phyloP scores from a whole-genome alignment of 2,797 vertebrate genomes.

The Enteromius fasciolatus region DNA sequence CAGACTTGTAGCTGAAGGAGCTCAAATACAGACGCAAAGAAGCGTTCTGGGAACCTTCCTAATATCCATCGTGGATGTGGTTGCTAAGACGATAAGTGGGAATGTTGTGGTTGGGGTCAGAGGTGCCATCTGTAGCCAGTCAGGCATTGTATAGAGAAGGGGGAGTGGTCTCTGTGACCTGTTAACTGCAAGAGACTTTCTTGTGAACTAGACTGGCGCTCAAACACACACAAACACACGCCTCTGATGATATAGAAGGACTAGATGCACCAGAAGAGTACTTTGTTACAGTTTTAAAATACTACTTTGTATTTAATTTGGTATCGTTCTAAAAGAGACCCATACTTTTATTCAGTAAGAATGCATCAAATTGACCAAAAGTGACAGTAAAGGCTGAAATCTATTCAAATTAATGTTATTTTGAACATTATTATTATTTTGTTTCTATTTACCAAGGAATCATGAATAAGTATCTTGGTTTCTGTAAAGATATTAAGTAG shows the following conservation, averaged over 20 bases:
- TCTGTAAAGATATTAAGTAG: background rate
- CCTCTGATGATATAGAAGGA: background rate
- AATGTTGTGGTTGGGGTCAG: slow-evolving; percentile 62
- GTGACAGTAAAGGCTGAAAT: background rate
- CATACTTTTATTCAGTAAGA: background rate
- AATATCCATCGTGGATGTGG: slow-evolving; percentile 46
- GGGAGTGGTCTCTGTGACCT: slow-evolving; percentile 41
- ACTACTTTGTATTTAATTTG: no score
- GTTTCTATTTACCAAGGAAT: background rate
- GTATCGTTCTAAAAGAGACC: background rate
- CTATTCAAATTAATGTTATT: background rate
- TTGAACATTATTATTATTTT: no score
- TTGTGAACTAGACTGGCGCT: slow-evolving; percentile 3
- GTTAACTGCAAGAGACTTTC: slow-evolving; percentile 44
- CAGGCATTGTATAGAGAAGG: slow-evolving; percentile 39
- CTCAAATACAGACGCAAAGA: slow-evolving; percentile 40
- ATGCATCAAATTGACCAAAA: background rate
- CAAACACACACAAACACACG: background rate
- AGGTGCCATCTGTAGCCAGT: slow-evolving; percentile 67
- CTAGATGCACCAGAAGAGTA: background rate
- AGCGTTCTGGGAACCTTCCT: slow-evolving; percentile 56
- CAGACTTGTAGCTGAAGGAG: slow-evolving; percentile 50
- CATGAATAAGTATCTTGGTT: background rate
- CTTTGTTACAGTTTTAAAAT: background rate
- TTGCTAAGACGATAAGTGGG: slow-evolving; percentile 57